These are phyloP conservation scores for Zaprionus ghesquierei DNA, from an alignment of 1,140 invertebrate species.

Conservation along the genomic window DNA sequence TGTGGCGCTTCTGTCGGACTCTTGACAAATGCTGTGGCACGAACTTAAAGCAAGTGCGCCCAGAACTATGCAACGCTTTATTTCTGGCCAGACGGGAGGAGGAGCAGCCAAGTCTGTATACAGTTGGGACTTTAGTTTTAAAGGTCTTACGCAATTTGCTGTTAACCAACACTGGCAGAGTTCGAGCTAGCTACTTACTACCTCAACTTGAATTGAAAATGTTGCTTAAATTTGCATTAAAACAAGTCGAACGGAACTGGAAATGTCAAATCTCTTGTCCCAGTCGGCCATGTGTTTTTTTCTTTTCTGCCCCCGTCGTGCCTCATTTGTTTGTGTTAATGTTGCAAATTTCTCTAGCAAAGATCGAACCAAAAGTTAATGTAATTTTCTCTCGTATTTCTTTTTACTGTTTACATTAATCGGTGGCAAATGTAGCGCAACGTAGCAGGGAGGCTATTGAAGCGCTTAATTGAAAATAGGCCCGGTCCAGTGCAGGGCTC, in stretches of 20 bases:
- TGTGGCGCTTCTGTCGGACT: not conserved
- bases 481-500: constrained; percentile 10
- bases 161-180: not conserved
- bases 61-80: constrained; percentile 19
- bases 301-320: not conserved
- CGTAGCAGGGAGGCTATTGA: constrained; percentile 23
- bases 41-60: constrained; percentile 29
- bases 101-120: no score
- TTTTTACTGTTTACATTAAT: constrained; percentile 32
- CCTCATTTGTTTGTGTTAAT: constrained; percentile 57
- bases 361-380: constrained; percentile 36
- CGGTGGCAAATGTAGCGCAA: constrained; percentile 64
- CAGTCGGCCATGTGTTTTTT: not conserved
- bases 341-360: constrained; percentile 52
- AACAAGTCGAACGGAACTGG: no score
- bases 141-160: not conserved
- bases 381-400: constrained; percentile 10
- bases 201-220: no score
- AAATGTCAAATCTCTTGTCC: not conserved
- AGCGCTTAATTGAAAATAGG: constrained; percentile 69
- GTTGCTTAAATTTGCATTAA: no score
- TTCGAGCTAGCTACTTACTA: no score
- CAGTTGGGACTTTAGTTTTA: no score
- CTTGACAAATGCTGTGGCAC: constrained; percentile 61
- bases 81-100: not conserved